Evolutionary conservation across 2,113 vertebrate genomes (phyloP).

Genomic region (Mus spicilegus): DNA sequence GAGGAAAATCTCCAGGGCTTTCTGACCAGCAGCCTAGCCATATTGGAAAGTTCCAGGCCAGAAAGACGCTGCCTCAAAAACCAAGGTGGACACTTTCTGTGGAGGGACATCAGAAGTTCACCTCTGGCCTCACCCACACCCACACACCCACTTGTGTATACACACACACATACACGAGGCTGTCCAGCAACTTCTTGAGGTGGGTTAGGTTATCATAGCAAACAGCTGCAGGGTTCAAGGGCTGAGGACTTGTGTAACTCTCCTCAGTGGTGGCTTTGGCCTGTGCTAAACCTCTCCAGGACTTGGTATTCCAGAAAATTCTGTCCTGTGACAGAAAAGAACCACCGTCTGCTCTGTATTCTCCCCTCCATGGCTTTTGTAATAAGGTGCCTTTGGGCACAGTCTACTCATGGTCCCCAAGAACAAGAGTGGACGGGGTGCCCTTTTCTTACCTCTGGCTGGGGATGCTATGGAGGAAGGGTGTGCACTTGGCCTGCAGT

Average conservation of each 20-base stretch:
- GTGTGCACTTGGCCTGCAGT: background rate
- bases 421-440: background rate
- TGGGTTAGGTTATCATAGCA: background rate
- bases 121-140: no score
- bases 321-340: background rate
- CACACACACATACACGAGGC: background rate
- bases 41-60: background rate
- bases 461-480: background rate
- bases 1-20: no score
- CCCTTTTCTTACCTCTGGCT: background rate
- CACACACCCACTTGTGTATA: background rate
- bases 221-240: background rate
- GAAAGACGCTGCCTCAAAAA: background rate
- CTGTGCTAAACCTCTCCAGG: background rate
- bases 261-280: background rate
- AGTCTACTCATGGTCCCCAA: rapidly evolving
- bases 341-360: rapidly evolving
- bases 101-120: background rate
- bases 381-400: background rate
- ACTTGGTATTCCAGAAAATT: background rate
- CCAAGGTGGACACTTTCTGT: background rate
- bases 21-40: background rate
- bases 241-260: background rate
- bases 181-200: background rate
- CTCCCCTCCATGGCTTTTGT: background rate